Evolutionary conservation across 2,797 vertebrate genomes (phyloP).

Genomic region (Coendou prehensilis): DNA sequence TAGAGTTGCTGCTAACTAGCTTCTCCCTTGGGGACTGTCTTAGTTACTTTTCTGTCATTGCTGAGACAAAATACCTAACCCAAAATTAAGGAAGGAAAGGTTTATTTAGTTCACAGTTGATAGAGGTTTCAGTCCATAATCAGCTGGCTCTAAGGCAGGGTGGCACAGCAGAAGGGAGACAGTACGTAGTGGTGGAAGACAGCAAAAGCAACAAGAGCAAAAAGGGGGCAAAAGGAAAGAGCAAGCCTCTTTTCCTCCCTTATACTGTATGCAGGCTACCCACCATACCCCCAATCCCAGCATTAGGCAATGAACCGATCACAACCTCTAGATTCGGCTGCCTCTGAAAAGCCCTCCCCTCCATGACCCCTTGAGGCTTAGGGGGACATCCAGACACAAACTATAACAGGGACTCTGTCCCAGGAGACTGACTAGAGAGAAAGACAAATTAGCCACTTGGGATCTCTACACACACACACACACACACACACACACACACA

Average conservation of each 20-base stretch:
- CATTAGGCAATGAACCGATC: not conserved
- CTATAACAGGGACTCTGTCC: not conserved
- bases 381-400: not conserved
- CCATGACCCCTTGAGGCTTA: not conserved
- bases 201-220: not conserved
- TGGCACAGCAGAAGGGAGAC: not conserved
- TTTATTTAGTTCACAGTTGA: not conserved
- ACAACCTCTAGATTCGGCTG: not conserved
- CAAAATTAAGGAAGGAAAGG: not conserved
- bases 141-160: not conserved
- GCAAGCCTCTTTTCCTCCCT: not conserved
- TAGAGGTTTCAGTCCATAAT: not conserved
- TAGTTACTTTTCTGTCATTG: not conserved
- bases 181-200: not conserved
- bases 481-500: not conserved
- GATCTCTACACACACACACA: not conserved
- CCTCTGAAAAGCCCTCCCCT: not conserved
- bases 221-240: not conserved
- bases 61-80: not conserved
- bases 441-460: not conserved
- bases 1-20: not conserved
- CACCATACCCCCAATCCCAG: not conserved
- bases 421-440: not conserved
- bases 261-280: not conserved
- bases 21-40: not conserved